Percentiles rank a stretch among this genome's conserved stretches.
These are phyloP conservation scores for Sialia sialis DNA, from an alignment of 2,113 vertebrate species.

Conservation along the genomic window DNA sequence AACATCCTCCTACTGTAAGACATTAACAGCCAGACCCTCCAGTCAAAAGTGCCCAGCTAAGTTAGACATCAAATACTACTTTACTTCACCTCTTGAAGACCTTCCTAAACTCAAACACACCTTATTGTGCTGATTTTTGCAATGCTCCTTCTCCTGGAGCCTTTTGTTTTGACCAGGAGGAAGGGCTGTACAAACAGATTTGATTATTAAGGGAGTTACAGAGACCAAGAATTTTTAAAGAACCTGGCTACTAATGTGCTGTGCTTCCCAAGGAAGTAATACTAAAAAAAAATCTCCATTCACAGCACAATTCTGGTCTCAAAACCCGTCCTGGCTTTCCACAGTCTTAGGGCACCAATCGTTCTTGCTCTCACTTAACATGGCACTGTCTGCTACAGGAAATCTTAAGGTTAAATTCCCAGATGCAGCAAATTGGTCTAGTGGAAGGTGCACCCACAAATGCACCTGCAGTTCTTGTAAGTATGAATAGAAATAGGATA, in stretches of 20 bases:
- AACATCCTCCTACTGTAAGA: background rate
- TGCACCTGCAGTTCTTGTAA: background rate
- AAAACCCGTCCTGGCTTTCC: background rate
- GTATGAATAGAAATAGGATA: background rate
- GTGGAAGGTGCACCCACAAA: background rate
- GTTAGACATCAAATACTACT: background rate
- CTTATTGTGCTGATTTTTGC: background rate
- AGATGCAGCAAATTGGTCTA: background rate
- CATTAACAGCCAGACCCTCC: background rate
- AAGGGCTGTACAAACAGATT: background rate
- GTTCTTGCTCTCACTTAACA: background rate
- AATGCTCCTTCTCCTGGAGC: background rate
- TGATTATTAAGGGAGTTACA: background rate
- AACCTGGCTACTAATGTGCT: background rate
- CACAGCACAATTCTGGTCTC: background rate
- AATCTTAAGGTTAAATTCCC: background rate
- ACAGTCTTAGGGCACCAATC: background rate
- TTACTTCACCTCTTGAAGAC: background rate
- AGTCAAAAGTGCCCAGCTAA: background rate
- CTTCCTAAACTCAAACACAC: background rate
- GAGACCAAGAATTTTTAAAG: background rate
- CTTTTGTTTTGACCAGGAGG: background rate
- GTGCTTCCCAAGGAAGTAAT: background rate
- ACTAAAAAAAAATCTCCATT: background rate
- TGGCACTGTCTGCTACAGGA: background rate